phyloP scores from a whole-genome alignment of 1,140 invertebrate species.

The Drosophila athabasca region DNA sequence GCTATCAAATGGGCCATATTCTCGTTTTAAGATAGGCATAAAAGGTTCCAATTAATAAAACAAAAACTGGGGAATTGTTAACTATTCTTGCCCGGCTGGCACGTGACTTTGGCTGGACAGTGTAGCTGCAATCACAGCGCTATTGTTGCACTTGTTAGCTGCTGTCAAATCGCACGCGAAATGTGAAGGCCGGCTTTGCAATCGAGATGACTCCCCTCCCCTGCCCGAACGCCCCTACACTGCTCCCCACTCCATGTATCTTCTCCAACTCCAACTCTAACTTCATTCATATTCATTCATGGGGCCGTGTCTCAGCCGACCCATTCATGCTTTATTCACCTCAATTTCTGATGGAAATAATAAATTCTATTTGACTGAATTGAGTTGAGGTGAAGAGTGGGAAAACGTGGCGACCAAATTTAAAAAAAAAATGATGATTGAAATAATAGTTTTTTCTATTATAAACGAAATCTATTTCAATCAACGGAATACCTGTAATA shows the following conservation, averaged over 20 bases:
- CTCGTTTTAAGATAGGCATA: conserved; percentile 6
- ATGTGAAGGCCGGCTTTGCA: conserved; percentile 70
- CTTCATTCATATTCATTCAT: conserved; percentile 60
- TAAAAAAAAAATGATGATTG: not conserved
- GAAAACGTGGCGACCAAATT: not conserved
- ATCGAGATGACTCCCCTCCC: conserved; percentile 33
- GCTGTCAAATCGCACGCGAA: conserved; percentile 60
- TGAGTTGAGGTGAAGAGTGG: not conserved
- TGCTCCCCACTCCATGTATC: conserved; percentile 28
- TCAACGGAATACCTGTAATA: too few relatives aligned
- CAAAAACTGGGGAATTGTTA: conserved; percentile 6
- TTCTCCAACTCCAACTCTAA: conserved; percentile 19
- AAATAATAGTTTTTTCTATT: too few relatives aligned
- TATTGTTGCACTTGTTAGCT: conserved; percentile 56
- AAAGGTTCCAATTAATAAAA: conserved; percentile 31
- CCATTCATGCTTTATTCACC: conserved; percentile 46
- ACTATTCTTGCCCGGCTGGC: not conserved
- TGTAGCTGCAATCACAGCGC: conserved; percentile 40
- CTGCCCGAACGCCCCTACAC: not conserved
- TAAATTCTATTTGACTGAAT: conserved; percentile 33
- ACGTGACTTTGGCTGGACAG: conserved; percentile 46
- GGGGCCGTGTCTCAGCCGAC: conserved; percentile 27
- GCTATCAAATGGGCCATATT: conserved; percentile 30
- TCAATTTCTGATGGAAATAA: conserved; percentile 37
- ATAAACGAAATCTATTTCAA: too few relatives aligned